Base-by-base conservation (phyloP, 2,113 vertebrate genomes). In the Neodontobutis hainanensis region DNA sequence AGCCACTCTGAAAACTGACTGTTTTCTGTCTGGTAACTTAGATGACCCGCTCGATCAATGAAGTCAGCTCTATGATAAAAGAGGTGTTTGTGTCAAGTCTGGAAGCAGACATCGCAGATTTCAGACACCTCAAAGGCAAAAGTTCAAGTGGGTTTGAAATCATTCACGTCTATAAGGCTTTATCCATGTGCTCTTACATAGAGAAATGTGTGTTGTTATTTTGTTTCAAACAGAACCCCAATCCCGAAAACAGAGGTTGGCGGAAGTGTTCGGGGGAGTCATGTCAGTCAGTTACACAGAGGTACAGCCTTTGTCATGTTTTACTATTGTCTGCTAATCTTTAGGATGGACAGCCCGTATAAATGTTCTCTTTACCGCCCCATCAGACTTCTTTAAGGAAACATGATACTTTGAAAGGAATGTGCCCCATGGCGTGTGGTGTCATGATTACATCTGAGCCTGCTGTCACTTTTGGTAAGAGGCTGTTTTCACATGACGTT, bases 11-110 rank as follows among this genome's bases (percentile, higher is more conserved):
- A 38, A 38, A 38, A 40, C 38, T 40, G 8, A 40, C 38, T 40
- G 8, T 40, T 40, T 46, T 46, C 44, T 46, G 10, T 27, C 19
- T 27, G 12, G 11, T 11, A 1, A 6, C 34, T 10, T 84, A 96
- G 95, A 75, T 96, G 38, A 88, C 88, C 61, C 92, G 94, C 79
- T 88, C 68, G 1, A 81, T 88, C 60, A 12, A 72, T 0, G 84
- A 70, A 0, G 82, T 82, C 63, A 91, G 88, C 11, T 82, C 90
- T 0, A 60, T 72, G 0, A 66, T 80, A 0, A 93, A 96, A 66
- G 94, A 96, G 0, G 87, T 95, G 66, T 96, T 96, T 81, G 91
- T 96, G 42, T 93, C 92, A 0, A 92, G 95, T 64, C 85, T 96
- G 60, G 70, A 79, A 49, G 71, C 87, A 8, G 88, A 91, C 45